Percentiles rank a stretch among this genome's conserved stretches.
phyloP scores from a whole-genome alignment of 2,888 invertebrate species.

The Nemapogon koenigi region DNA sequence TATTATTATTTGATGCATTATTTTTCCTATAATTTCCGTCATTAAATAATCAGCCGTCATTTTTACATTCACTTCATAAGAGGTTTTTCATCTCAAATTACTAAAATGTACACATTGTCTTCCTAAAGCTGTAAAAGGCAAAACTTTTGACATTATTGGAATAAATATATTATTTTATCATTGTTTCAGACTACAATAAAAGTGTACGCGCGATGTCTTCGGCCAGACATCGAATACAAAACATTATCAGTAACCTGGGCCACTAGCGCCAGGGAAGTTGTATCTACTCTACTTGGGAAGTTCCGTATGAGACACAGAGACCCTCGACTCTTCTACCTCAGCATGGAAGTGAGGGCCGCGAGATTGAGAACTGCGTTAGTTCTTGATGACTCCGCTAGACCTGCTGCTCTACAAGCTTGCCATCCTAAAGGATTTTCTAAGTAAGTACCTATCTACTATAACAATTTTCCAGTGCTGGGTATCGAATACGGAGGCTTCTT shows the following conservation, averaged over 20 bases:
- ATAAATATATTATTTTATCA: constrained; percentile 8
- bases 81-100: too few relatives aligned
- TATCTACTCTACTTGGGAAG: constrained; percentile 83
- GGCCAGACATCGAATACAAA: constrained; percentile 95
- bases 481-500: too few relatives aligned
- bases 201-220: constrained; percentile 87
- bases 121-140: too few relatives aligned
- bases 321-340: constrained; percentile 89
- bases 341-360: constrained; percentile 91
- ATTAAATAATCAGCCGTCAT: too few relatives aligned
- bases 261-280: constrained; percentile 87
- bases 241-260: constrained; percentile 89
- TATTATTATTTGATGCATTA: too few relatives aligned
- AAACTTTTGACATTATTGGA: too few relatives aligned
- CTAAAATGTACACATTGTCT: too few relatives aligned
- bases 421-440: constrained; percentile 94
- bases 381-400: constrained; percentile 87
- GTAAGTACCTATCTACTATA: too few relatives aligned
- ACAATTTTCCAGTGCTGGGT: too few relatives aligned
- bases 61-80: too few relatives aligned
- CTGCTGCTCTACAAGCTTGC: constrained; percentile 90
- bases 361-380: constrained; percentile 83
- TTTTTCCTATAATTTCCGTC: too few relatives aligned
- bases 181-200: constrained; percentile 94
- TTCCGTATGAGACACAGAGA: constrained; percentile 92